A percentile compares a stretch with the other conserved stretches of the same genome.
These are phyloP conservation scores for Eupithecia abbreviata DNA, from an alignment of 2,888 invertebrate genomes.

Conservation along the genomic window DNA sequence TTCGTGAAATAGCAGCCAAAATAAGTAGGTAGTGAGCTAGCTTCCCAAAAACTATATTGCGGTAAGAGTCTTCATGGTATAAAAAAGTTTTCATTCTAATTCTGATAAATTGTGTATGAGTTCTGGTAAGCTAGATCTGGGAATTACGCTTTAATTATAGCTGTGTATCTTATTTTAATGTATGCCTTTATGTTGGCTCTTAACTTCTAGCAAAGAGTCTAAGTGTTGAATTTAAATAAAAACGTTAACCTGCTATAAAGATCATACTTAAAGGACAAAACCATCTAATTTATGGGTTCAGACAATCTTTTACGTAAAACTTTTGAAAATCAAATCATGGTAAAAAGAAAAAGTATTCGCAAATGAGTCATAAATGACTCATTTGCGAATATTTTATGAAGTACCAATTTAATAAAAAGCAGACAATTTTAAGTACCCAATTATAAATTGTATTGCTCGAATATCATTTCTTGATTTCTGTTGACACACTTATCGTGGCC, in stretches of 20 bases:
- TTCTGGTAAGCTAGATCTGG: background rate
- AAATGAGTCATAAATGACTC: no score
- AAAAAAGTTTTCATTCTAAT: background rate
- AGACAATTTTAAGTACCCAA: no score
- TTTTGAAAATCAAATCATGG: no score
- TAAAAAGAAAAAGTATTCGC: no score
- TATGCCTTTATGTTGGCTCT: background rate
- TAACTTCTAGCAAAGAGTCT: background rate
- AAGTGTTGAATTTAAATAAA: background rate
- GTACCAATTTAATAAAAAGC: no score
- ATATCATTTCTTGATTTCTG: background rate
- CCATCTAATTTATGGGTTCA: no score
- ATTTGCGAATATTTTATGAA: no score
- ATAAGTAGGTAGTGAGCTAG: background rate
- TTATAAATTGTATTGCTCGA: no score
- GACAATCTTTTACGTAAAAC: no score
- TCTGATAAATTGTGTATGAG: background rate
- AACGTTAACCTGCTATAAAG: no score
- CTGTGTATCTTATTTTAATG: background rate
- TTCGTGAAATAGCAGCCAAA: background rate
- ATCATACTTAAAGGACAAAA: no score
- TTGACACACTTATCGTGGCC: background rate
- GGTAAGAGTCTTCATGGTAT: background rate
- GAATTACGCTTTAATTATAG: background rate
- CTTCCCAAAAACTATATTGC: background rate